Conservation (phyloP, 1,140 invertebrate species). For the Drosophila lacertosa region DNA sequence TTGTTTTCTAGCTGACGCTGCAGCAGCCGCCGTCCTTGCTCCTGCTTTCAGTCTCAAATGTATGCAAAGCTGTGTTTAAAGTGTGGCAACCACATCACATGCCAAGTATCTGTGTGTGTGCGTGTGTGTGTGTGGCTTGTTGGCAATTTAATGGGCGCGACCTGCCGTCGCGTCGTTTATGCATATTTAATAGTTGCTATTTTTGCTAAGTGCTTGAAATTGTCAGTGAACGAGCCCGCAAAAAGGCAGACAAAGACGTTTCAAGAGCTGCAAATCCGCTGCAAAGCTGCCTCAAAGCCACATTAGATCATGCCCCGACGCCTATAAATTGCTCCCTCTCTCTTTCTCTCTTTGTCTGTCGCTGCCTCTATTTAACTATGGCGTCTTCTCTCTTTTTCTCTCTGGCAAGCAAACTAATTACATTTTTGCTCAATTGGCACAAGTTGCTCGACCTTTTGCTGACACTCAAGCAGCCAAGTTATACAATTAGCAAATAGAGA, state of each 20-base stretch:
- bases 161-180: slow-evolving; percentile 66
- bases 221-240: slow-evolving; percentile 37
- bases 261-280: slow-evolving; percentile 50
- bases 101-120: slow-evolving; percentile 20
- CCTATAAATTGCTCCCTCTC: neutral
- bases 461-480: slow-evolving; percentile 60
- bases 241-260: slow-evolving; percentile 30
- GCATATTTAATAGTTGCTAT: slow-evolving; percentile 83
- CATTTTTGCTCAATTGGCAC: slow-evolving; percentile 62
- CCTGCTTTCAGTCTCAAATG: slow-evolving; percentile 57
- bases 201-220: slow-evolving; percentile 80
- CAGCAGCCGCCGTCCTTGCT: slow-evolving; percentile 46
- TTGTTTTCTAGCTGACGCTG: slow-evolving; percentile 82
- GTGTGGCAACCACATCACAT: slow-evolving; percentile 44
- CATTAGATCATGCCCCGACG: slow-evolving; percentile 32
- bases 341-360: neutral
- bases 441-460: slow-evolving; percentile 64
- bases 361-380: neutral
- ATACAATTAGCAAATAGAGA: slow-evolving; percentile 65
- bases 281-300: slow-evolving; percentile 32
- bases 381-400: neutral
- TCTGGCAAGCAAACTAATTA: slow-evolving; percentile 63
- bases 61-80: slow-evolving; percentile 82
- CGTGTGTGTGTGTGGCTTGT: slow-evolving; percentile 53
- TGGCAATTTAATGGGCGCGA: slow-evolving; percentile 76